phyloP scores from a whole-genome alignment of 2,888 invertebrate species.

The Pollenia griseotomentosa region DNA sequence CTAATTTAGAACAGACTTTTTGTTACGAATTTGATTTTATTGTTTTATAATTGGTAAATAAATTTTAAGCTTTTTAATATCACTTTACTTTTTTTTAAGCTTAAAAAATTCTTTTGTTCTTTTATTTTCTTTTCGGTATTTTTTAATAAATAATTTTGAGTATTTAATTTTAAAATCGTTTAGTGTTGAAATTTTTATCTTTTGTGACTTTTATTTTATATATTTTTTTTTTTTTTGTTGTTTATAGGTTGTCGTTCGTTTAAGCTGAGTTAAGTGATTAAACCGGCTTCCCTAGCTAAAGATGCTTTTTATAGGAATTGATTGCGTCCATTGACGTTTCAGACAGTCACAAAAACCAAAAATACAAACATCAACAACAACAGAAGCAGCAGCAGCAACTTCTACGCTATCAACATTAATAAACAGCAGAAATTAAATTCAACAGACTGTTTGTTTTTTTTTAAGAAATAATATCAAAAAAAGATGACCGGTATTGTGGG shows the following conservation, averaged over 20 bases:
- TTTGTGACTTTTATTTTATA: slow-evolving; percentile 39
- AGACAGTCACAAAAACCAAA: slow-evolving; percentile 42
- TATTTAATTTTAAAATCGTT: slow-evolving; percentile 3
- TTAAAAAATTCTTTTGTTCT: slow-evolving; percentile 26
- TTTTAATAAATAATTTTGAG: slow-evolving; percentile 1
- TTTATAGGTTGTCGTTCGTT: slow-evolving; percentile 76
- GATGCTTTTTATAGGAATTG: slow-evolving; percentile 82
- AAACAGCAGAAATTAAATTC: slow-evolving; percentile 37
- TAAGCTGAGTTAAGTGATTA: slow-evolving; percentile 82
- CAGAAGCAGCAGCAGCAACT: slow-evolving; percentile 32
- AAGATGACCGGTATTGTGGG: slow-evolving; percentile 5
- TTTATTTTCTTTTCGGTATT: neutral
- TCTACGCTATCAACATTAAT: slow-evolving; percentile 8
- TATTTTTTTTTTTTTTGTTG: slow-evolving; percentile 27
- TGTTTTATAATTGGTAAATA: slow-evolving; percentile 4
- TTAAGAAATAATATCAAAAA: slow-evolving; percentile 14
- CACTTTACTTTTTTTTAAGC: slow-evolving; percentile 33
- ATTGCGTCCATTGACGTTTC: slow-evolving; percentile 71
- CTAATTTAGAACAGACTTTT: neutral
- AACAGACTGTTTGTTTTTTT: slow-evolving; percentile 47
- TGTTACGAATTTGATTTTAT: slow-evolving; percentile 21
- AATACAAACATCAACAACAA: slow-evolving; percentile 47
- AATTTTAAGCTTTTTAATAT: slow-evolving; percentile 10
- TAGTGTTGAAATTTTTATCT: slow-evolving; percentile 49
- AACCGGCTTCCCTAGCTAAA: slow-evolving; percentile 81